phyloP scores from a whole-genome alignment of 53 echinoderm and acorn worm species.

The Arbacia lixula region DNA sequence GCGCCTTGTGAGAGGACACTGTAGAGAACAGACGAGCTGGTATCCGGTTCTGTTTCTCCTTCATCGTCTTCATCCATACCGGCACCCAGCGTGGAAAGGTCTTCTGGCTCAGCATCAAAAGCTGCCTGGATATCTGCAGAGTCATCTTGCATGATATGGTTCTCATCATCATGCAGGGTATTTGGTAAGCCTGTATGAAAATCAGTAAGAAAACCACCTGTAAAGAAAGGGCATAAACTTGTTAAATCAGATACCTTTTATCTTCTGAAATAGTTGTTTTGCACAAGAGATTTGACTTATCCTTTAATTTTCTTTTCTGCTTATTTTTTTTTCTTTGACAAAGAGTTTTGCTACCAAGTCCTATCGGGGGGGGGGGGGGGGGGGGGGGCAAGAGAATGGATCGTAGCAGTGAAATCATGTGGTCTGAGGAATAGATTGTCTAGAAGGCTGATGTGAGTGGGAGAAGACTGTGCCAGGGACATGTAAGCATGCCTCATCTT shows the following conservation, averaged over 20 bases:
- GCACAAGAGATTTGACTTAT: no score
- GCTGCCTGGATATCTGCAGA: conserved; percentile 8
- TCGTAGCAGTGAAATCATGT: no score
- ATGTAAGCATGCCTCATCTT: no score
- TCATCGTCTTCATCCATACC: not conserved
- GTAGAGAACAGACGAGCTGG: conserved; percentile 20
- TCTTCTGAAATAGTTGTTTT: not conserved
- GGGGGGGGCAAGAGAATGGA: no score
- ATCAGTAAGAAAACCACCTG: not conserved
- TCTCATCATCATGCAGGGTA: not conserved
- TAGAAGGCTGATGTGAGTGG: no score
- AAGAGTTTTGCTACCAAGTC: no score
- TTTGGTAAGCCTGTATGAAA: not conserved
- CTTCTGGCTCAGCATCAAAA: conserved; percentile 48
- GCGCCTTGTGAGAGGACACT: conserved; percentile 36
- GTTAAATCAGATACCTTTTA: not conserved
- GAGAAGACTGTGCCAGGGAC: no score
- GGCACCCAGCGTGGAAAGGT: not conserved
- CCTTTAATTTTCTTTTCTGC: no score
- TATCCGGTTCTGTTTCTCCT: not conserved
- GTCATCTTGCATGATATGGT: conserved; percentile 13
- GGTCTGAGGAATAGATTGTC: no score
- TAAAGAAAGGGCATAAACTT: no score
- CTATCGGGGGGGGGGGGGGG: no score
- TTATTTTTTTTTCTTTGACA: no score